These are phyloP conservation scores for Cataglyphis altisquamis DNA, from an alignment of 2,888 invertebrate species.

Conservation along the genomic window DNA sequence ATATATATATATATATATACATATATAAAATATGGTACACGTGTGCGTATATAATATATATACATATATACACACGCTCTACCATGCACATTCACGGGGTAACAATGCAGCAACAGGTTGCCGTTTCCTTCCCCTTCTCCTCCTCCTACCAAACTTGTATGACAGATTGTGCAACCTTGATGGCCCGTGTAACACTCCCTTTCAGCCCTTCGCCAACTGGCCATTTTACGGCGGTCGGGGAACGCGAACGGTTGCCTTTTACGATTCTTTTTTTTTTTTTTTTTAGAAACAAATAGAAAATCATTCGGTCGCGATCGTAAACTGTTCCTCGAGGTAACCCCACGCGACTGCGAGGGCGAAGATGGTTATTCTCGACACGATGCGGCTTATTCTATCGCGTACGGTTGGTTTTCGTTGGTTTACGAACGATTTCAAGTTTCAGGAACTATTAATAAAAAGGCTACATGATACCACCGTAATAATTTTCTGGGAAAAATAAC, in stretches of 20 bases:
- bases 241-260: conserved; percentile 63
- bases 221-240: conserved; percentile 70
- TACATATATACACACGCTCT: conserved; percentile 47
- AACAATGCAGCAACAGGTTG: conserved; percentile 81
- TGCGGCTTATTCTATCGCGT: conserved; percentile 17
- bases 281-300: conserved; percentile 71
- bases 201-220: conserved; percentile 78
- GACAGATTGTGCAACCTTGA: conserved; percentile 79
- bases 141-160: conserved; percentile 72
- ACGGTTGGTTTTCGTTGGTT: background rate
- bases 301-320: conserved; percentile 62
- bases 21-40: too few relatives aligned
- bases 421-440: background rate
- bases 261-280: conserved; percentile 59
- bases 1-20: background rate
- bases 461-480: background rate
- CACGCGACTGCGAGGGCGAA: background rate
- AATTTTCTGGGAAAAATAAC: background rate
- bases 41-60: too few relatives aligned
- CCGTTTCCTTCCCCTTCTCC: conserved; percentile 57
- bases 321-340: conserved; percentile 57
- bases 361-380: conserved; percentile 23
- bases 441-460: background rate
- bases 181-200: conserved; percentile 77
- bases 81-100: conserved; percentile 74